Evolutionary conservation across 2,888 invertebrate species (phyloP), one percentile per base, ranked within the genome.

Genomic region (Rotaria socialis): DNA sequence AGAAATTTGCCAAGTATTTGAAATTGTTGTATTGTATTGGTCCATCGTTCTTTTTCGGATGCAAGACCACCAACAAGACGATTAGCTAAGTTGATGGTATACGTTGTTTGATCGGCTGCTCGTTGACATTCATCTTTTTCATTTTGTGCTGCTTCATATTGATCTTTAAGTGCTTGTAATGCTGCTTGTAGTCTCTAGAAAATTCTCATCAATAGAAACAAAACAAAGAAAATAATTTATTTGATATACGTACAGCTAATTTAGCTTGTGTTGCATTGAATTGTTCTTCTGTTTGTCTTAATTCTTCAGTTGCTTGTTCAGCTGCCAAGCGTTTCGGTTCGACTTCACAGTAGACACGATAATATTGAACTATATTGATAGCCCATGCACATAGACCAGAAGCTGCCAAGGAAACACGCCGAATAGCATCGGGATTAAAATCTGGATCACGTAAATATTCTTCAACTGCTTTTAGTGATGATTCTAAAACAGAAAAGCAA

Each of bases 141-240:
- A 19, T 94, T 92, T 0, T 95, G 96, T 2, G 97, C 97, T 90
- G 94, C 94, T 90, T 97, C 96, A 90, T 96, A 97, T 90, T 97
- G 96, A 2, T 95, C 95, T 24, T 96, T 96, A 87, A 97, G 91
- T 88, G 94, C 27, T 60, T 86, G 85, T 27, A 86, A 50, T 75
- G 85, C 75, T n/a, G 84, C 58, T 60, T 86, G 86, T 22, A 94
- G 93, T 92, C 58, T 94, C 95, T 95, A 89, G 35, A 35, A 35
- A 35, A 35, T 35, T 35, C 35, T 35, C 35, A 35, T 35, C 2
- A 35, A 35, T 35, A 35, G 35, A 35, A 35, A 35, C 35, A 35
- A 35, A 35, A 35, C 35, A 35, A 35, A 35, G 35, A 35, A 35
- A 35, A 35, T 35, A 35, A 16, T 50, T 1, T 50, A 16, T 16